Evolutionary conservation across 2,113 vertebrate genomes (phyloP), one percentile per base, ranked within the genome.

Genomic region (Xenopus laevis): DNA sequence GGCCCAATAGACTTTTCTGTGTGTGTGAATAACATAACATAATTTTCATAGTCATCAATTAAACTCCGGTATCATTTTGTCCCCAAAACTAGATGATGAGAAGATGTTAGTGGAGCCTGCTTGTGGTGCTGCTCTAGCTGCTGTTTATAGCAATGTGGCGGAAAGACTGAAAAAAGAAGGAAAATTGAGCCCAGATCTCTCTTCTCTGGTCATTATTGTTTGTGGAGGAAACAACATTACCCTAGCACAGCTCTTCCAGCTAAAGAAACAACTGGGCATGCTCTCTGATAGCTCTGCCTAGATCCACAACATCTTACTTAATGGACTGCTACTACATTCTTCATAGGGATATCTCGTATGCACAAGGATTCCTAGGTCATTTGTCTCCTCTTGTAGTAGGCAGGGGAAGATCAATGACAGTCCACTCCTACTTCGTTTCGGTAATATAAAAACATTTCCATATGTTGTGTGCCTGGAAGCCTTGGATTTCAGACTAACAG

Each of bases 171-270:
- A 93, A 78, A 75, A 47, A 0, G 86, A 93, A 47, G 87, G 89
- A 18, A 91, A 89, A 72, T 86, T 96, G 71, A 50, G 18, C 0
- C 23, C 11, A 71, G 45, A 79, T 0, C 83, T 94, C 72, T 75
- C 87, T 52, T 91, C 91, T 0, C 73, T 95, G 59, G 92, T 95
- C 50, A 71, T 95, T 7, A 84, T 95, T 1, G 91, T 95, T 74
- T 96, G 94, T 0, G 94, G 94, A 0, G 94, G 94, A 20, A 95
- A 92, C 89, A 94, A 95, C 86, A 95, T 95, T 79, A 94, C 91
- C 65, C 81, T 95, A 81, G 85, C 82, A 20, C 87, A 95, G 83
- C 87, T 96, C 10, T 69, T 47, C 47, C 83, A 47, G 44, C 88
- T 95, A 67, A 94, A 94, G 72, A 84, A 85, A 23, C 90, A 93